Conservation (phyloP, 2,113 vertebrate species). For the Leptobrachium ailaonicum region DNA sequence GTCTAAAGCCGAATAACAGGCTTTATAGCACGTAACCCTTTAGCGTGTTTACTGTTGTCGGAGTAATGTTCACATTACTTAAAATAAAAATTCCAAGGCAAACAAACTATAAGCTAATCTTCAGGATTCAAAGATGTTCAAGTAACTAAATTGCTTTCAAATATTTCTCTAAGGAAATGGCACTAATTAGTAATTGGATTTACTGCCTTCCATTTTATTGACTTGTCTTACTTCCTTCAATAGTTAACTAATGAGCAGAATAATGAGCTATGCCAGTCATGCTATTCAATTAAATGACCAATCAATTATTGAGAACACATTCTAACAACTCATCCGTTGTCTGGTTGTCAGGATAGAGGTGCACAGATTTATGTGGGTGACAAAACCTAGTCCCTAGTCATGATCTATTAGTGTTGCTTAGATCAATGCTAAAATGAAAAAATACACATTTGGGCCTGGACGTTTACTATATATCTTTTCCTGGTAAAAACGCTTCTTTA, state of each 20-base stretch:
- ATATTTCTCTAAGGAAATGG: constrained; percentile 98
- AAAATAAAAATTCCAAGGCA: background rate
- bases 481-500: no score
- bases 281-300: constrained; percentile 98
- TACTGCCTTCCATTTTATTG: constrained; percentile 99
- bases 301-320: constrained; percentile 99
- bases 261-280: constrained; percentile 99
- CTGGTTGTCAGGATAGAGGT: constrained; percentile 51
- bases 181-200: constrained; percentile 99
- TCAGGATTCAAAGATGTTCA: constrained; percentile 67
- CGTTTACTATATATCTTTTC: no score
- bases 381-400: background rate
- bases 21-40: no score
- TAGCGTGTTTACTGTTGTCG: no score
- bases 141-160: constrained; percentile 99
- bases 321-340: constrained; percentile 75
- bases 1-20: no score
- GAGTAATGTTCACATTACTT: background rate
- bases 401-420: no score
- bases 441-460: no score
- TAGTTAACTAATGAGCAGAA: constrained; percentile 99
- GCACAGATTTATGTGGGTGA: constrained; percentile 22
- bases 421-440: no score
- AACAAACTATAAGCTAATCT: background rate
- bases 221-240: constrained; percentile 99